These are phyloP conservation scores for Malaclemys terrapin DNA, from an alignment of 2,113 vertebrate species.

Conservation along the genomic window DNA sequence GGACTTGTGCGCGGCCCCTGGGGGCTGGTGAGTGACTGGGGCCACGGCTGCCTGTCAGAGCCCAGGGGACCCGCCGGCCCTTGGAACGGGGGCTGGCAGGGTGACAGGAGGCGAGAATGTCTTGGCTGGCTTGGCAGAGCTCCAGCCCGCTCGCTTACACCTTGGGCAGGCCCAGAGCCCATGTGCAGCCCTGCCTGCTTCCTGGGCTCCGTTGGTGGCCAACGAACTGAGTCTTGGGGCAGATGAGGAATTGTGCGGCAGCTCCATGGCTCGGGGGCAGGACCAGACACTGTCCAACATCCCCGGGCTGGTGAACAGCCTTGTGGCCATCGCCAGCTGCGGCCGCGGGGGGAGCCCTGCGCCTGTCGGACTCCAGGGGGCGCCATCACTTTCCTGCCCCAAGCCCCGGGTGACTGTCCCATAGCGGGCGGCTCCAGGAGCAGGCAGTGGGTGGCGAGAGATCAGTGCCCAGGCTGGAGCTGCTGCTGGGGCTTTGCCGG, in stretches of 20 bases:
- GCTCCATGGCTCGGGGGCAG: not conserved
- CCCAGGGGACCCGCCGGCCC: accelerated
- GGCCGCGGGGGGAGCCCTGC: not conserved
- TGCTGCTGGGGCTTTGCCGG: too few relatives aligned
- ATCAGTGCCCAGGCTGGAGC: too few relatives aligned
- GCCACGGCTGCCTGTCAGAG: accelerated
- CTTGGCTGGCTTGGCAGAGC: not conserved
- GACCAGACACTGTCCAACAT: not conserved
- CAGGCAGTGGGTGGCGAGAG: not conserved
- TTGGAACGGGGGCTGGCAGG: too few relatives aligned
- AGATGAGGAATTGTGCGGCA: not conserved
- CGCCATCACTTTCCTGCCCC: not conserved
- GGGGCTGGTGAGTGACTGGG: slow-evolving; percentile 89
- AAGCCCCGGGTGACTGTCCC: not conserved
- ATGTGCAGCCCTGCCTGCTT: not conserved
- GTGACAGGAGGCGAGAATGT: not conserved
- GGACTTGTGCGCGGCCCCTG: slow-evolving; percentile 95
- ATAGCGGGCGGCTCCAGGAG: not conserved
- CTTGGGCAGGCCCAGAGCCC: not conserved
- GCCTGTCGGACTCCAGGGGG: not conserved
- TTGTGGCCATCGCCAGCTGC: not conserved
- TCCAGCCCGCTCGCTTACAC: not conserved
- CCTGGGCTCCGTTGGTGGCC: not conserved
- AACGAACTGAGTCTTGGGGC: not conserved
- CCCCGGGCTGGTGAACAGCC: not conserved